phyloP scores from a whole-genome alignment of 2,888 invertebrate genomes.

The Leptogaster cylindrica region DNA sequence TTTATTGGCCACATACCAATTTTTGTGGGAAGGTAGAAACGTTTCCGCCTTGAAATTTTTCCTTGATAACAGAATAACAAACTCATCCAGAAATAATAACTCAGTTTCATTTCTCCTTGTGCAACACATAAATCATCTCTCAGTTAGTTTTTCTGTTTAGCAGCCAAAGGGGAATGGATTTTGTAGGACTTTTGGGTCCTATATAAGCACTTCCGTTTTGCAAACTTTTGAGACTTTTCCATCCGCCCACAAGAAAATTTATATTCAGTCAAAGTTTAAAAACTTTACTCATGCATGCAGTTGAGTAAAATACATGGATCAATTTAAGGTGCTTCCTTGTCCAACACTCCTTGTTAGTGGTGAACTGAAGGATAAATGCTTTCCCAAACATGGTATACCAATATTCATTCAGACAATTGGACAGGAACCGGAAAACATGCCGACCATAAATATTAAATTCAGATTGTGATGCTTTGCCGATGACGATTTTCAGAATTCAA shows the following conservation, averaged over 20 bases:
- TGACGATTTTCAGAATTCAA: constrained; percentile 11
- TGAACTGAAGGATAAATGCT: not conserved
- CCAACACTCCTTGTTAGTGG: not conserved
- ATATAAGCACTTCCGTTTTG: not conserved
- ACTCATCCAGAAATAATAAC: constrained; percentile 38
- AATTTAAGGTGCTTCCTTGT: constrained; percentile 40
- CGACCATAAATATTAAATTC: constrained; percentile 3
- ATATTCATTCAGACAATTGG: not conserved
- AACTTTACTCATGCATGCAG: constrained; percentile 45
- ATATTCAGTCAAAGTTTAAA: constrained; percentile 46
- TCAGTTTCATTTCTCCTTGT: constrained; percentile 24
- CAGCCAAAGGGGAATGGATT: not conserved
- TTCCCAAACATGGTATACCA: too few relatives aligned
- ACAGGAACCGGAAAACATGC: not conserved
- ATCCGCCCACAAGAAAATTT: constrained; percentile 36
- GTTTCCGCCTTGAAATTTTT: not conserved
- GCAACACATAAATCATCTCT: constrained; percentile 28
- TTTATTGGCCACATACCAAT: too few relatives aligned
- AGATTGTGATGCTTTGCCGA: not conserved
- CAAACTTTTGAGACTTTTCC: constrained; percentile 23
- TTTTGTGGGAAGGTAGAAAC: too few relatives aligned
- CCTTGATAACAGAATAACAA: constrained; percentile 25
- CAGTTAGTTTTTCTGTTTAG: constrained; percentile 17
- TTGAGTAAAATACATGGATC: constrained; percentile 47
- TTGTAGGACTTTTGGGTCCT: not conserved